Conservation (phyloP, 2,113 vertebrate genomes). For the Spea multiplicata region DNA sequence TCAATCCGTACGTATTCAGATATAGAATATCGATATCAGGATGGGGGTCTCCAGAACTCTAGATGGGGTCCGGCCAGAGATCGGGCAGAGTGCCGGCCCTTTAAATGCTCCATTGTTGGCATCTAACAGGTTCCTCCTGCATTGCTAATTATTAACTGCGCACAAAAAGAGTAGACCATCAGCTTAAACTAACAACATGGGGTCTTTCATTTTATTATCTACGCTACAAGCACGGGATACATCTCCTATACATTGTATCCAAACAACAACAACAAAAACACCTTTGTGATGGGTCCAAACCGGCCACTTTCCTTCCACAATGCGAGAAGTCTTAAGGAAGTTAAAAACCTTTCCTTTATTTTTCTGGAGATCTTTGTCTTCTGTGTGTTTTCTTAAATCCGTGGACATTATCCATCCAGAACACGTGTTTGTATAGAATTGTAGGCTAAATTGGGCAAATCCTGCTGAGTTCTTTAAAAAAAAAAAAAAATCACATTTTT, state of each 20-base stretch:
- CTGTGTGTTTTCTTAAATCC: background rate
- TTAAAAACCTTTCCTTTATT: background rate
- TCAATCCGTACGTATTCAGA: too few relatives aligned
- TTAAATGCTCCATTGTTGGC: background rate
- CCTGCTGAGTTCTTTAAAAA: background rate
- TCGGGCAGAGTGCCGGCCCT: background rate
- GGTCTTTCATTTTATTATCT: constrained; percentile 7
- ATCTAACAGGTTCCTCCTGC: background rate
- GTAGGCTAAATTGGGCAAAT: background rate
- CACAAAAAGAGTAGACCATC: background rate
- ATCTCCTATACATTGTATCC: constrained; percentile 13
- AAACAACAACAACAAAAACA: constrained; percentile 3
- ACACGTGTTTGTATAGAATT: background rate
- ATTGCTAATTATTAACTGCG: constrained; percentile 7
- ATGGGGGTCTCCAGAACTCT: too few relatives aligned
- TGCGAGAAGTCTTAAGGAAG: background rate
- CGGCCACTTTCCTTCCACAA: constrained; percentile 4
- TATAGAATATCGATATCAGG: too few relatives aligned
- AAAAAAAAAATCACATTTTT: too few relatives aligned
- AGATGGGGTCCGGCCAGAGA: too few relatives aligned
- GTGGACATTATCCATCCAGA: background rate
- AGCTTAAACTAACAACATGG: constrained; percentile 10
- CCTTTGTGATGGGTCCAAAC: constrained; percentile 7
- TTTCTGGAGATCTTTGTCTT: background rate
- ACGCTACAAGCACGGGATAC: background rate